phyloP scores from a whole-genome alignment of 1,140 invertebrate species.

The Drosophila malerkotliana region DNA sequence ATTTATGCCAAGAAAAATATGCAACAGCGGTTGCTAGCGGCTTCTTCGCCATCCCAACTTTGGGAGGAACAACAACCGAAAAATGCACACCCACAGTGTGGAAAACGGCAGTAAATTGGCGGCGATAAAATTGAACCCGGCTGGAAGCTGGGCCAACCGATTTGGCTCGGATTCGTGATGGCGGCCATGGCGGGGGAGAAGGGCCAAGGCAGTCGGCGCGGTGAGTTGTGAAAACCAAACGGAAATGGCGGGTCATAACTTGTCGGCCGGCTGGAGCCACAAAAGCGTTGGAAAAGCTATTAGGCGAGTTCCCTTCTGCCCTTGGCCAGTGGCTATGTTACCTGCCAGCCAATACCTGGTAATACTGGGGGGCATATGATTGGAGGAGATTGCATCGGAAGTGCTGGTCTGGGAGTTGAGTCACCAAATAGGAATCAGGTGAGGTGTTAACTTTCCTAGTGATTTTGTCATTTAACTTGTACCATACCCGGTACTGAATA shows the following conservation, averaged over 20 bases:
- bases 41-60: slow-evolving; percentile 1
- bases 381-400: slow-evolving; percentile 24
- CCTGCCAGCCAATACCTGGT: slow-evolving; percentile 7
- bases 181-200: slow-evolving; percentile 8
- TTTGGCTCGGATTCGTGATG: slow-evolving; percentile 12
- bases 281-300: slow-evolving; percentile 30
- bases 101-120: slow-evolving; percentile 56
- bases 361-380: slow-evolving; percentile 39
- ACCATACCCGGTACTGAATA: too few species aligned
- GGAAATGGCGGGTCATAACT: slow-evolving; percentile 55
- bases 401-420: neutral
- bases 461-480: too few species aligned
- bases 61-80: neutral
- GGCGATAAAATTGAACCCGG: slow-evolving; percentile 58
- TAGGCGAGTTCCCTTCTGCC: slow-evolving; percentile 7
- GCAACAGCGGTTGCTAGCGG: slow-evolving; percentile 15
- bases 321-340: neutral
- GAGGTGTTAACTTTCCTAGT: neutral
- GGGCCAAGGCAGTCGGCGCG: slow-evolving; percentile 25
- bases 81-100: neutral
- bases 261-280: slow-evolving; percentile 29
- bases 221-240: slow-evolving; percentile 58
- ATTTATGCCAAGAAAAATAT: slow-evolving; percentile 26
- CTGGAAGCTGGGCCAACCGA: slow-evolving; percentile 44
- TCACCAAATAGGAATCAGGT: neutral